phyloP scores from a whole-genome alignment of 2,888 invertebrate genomes.

The Meloe dianella region DNA sequence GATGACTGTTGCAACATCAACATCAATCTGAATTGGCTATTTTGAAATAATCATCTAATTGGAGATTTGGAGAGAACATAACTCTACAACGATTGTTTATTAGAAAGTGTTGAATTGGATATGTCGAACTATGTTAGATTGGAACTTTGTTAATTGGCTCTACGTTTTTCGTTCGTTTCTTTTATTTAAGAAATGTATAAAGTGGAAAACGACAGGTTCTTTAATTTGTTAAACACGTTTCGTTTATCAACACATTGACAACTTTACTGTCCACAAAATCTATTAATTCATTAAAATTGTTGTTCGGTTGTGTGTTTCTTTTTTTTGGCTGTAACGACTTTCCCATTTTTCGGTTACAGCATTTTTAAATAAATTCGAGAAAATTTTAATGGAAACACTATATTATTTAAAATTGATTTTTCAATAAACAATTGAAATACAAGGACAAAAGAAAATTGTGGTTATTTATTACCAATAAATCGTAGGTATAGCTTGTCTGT shows the following conservation, averaged over 20 bases:
- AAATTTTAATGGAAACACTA: not conserved
- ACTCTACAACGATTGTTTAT: not conserved
- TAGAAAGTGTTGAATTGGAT: constrained; percentile 6
- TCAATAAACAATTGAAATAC: not conserved
- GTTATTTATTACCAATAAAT: constrained; percentile 29
- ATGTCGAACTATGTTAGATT: not conserved
- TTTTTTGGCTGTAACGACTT: not conserved
- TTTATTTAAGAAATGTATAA: constrained; percentile 34
- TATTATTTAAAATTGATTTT: not conserved
- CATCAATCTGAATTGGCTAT: not conserved
- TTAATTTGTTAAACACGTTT: constrained; percentile 40
- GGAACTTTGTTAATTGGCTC: constrained; percentile 5
- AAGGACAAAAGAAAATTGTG: not conserved
- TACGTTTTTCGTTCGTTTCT: constrained; percentile 12
- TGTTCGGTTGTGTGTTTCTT: not conserved
- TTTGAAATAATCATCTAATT: constrained; percentile 6
- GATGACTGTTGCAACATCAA: not conserved
- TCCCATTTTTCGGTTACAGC: not conserved
- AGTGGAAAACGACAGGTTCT: constrained; percentile 34
- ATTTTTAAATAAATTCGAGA: not conserved
- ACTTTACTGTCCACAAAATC: constrained; percentile 19
- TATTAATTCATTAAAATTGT: not conserved
- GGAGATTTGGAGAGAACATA: not conserved
- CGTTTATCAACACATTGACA: constrained; percentile 31
- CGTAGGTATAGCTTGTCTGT: constrained; percentile 25